Base-by-base conservation (phyloP, 1,140 invertebrate species). In the Sesamia nonagrioides region DNA sequence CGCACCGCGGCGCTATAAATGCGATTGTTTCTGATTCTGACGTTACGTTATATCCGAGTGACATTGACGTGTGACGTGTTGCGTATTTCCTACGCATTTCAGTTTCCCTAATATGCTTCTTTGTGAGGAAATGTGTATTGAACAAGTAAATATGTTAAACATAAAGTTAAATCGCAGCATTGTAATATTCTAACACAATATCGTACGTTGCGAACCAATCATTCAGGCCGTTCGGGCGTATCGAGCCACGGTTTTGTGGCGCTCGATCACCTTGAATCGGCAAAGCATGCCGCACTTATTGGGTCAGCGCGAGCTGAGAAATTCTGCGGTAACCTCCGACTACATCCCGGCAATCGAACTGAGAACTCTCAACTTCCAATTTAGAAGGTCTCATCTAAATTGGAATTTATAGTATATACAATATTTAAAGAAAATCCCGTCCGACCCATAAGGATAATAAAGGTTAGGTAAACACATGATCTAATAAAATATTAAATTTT, bases 11-110 rank as follows among this genome's bases (percentile, higher is more conserved):
- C 72, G 13, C 45, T 71, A 75, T 2, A 33, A 60, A 79, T 79
- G 72, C 77, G 79, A 79, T 83, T 76, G 82, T 78, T 81, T 75
- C 66, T 68, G 79, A 79, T 61, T 61, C 58, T 37, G 33, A 27
- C 77, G 60, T 77, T 40, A 40, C 66, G 71, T 80, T 83, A 78
- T 54, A 80, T 80, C 61, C 42, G 48, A 61, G 13, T 50, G 58
- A 35, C 54, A 15, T 45, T 73, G 11, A 27, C 21, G 18, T 48
- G 63, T 48, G 18, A 27, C 42, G 42, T 42, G 42, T 21, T 27
- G 40, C 37, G 40, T 40, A 54, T 21, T 13, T 21, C 42, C 58
- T 71, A 71, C 45, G 45, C 15, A 58, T 58, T 73, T 21, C 37
- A 73, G 42, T 21, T 58, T 40, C 52, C 17, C 8, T 45, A 66